phyloP scores from a whole-genome alignment of 1,140 invertebrate genomes.

The Orius insidiosus region DNA sequence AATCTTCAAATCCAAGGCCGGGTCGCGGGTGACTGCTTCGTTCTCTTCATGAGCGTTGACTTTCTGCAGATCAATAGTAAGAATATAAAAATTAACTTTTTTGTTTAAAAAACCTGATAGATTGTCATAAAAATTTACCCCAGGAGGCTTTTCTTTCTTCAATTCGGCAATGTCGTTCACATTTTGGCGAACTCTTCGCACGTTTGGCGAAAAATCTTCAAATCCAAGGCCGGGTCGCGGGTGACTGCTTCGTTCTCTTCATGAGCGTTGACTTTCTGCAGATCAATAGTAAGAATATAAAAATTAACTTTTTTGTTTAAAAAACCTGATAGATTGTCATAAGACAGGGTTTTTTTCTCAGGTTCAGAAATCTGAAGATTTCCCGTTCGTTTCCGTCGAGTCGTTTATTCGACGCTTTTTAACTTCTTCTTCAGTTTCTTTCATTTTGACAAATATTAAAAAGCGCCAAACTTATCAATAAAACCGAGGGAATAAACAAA shows the following conservation, averaged over 20 bases:
- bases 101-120: too few relatives aligned
- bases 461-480: too few relatives aligned
- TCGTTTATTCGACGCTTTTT: too few relatives aligned
- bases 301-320: too few relatives aligned
- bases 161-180: slow-evolving; percentile 45
- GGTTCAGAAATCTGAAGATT: too few relatives aligned
- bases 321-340: too few relatives aligned
- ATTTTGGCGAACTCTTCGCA: slow-evolving; percentile 44
- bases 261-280: slow-evolving; percentile 41
- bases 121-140: slow-evolving; percentile 27
- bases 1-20: slow-evolving; percentile 44
- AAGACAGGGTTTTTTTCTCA: too few relatives aligned
- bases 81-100: too few relatives aligned
- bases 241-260: slow-evolving; percentile 55
- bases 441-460: too few relatives aligned
- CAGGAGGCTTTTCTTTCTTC: slow-evolving; percentile 35
- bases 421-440: too few relatives aligned
- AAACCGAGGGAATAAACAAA: too few relatives aligned
- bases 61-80: slow-evolving; percentile 30
- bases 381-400: too few relatives aligned
- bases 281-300: slow-evolving; percentile 19
- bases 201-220: slow-evolving; percentile 44
- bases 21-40: slow-evolving; percentile 43
- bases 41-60: slow-evolving; percentile 53
- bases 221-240: slow-evolving; percentile 45